Evolutionary conservation across 2,888 invertebrate species (phyloP), one percentile per base, ranked within the genome.

Genomic region (Heliconius cydno): DNA sequence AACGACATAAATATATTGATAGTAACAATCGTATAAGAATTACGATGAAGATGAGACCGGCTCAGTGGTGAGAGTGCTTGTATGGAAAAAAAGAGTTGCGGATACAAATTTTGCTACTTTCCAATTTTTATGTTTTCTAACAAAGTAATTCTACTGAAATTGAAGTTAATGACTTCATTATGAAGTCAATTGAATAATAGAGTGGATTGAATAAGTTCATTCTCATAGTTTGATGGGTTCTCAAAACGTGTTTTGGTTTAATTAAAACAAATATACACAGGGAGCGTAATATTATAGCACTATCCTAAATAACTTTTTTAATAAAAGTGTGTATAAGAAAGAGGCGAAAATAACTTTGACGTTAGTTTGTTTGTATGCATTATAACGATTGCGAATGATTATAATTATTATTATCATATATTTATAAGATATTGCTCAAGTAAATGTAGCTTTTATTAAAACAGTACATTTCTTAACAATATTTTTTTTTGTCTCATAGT

Each of bases 371-470:
- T 22, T 60, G 10, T 60, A 60, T 60, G 15, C 38, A 60, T 73
- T 60, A 25, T 73, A 13, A 15, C 34, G 60, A 60, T 73, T 73
- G 60, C 73, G 73, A 73, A 15, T 73, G 60, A 73, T 34, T 7
- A 60, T 60, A 38, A 73, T 73, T n/a, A 60, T 2, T 60, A 30
- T 30, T 22, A 38, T 30, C 3, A 22, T 4, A 22, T 72, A 6
- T 72, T n/a, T 15, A 3, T 46, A 19, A 13, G 13, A 57, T 60
- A 73, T 60, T 73, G 73, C 73, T 73, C 73, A 60, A 60, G 60
- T 73, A 60, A 30, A 52, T 72, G 22, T 72, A 52, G 19, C 22
- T 6, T 41, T 25, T 41, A 70, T 6, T 25, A 41, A 41, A 41
- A 25, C 6, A 15, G 13, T 3, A 7, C 15, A 25, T 70, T 70